Base-by-base conservation (phyloP, 2,888 invertebrate genomes). In the Philonicus albiceps region DNA sequence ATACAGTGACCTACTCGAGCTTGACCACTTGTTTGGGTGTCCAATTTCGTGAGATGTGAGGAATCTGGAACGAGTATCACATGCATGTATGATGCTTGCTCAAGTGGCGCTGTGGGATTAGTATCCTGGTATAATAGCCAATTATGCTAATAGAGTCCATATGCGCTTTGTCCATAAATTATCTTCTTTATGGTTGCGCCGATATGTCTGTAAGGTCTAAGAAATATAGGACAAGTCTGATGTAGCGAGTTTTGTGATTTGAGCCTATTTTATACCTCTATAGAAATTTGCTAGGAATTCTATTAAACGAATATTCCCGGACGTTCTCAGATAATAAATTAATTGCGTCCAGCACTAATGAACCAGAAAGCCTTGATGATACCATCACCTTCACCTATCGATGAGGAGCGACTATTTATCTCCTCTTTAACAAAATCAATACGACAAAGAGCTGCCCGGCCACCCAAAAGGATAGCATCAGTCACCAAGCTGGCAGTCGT, bases 91-190 rank as follows among this genome's bases (percentile, higher is more conserved):
- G 84, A 87, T 86, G 86, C 87, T 86, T 87, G 86, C 84, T 78
- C 43, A 86, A 87, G 87, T 87, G 87, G 87, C 87, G 87, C 87
- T 86, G 87, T 86, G 76, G 86, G 87, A 87, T 84, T 83, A 76
- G 83, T n/a, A 64, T 34, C 19, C 34, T 55, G 53, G 19, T 64
- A 55, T 81, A 55, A 81, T 81, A 55, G 81, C 27, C 55, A 81
- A 64, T 81, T 81, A 64, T 81, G 49, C 55, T 81, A 81, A 81
- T 81, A 81, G 81, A 81, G 34, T 81, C 81, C 81, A 81, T 64
- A 55, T 81, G 81, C 30, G n/a, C 22, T 31, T n/a, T 1, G 5
- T 7, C 19, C 30, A 19, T 81, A 81, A 81, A 81, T 81, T 53
- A 81, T 37, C n/a, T 22, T 31, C 55, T 81, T 81, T 81, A 81